phyloP scores from a whole-genome alignment of 1,140 invertebrate genomes.

The Dendroctonus ponderosae region DNA sequence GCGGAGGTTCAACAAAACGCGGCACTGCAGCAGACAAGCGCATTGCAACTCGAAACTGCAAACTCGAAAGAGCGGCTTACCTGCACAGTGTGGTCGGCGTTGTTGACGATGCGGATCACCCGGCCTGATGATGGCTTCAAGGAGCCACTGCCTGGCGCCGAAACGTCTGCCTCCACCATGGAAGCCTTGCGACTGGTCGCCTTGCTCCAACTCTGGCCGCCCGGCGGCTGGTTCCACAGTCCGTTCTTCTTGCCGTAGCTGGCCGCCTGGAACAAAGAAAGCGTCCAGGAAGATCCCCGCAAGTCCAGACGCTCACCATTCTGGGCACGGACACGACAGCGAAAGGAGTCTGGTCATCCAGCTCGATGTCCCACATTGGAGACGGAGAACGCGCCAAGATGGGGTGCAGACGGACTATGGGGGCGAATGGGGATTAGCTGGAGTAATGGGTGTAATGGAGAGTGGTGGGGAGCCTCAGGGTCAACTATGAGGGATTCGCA shows the following conservation, averaged over 20 bases:
- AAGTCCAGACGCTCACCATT: constrained; percentile 41
- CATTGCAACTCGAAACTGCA: not conserved
- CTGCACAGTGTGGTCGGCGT: constrained; percentile 86
- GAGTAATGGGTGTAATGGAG: too few species aligned
- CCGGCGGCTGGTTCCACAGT: constrained; percentile 75
- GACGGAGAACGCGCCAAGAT: too few species aligned
- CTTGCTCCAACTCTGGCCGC: constrained; percentile 57
- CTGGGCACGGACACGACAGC: constrained; percentile 45
- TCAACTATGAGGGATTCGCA: constrained; percentile 41
- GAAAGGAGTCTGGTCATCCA: constrained; percentile 47
- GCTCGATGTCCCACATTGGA: constrained; percentile 45
- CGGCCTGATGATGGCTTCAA: constrained; percentile 77
- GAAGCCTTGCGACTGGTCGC: constrained; percentile 71
- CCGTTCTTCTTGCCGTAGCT: constrained; percentile 86
- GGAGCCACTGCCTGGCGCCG: constrained; percentile 60
- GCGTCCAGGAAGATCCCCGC: not conserved
- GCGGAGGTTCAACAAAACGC: constrained; percentile 85
- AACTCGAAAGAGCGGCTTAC: constrained; percentile 50
- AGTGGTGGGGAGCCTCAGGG: constrained; percentile 34
- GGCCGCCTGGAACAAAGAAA: constrained; percentile 60
- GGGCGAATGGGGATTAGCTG: not conserved
- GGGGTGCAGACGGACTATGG: not conserved
- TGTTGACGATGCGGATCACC: constrained; percentile 89
- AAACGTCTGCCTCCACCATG: constrained; percentile 66
- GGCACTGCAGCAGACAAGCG: constrained; percentile 61